Evolutionary conservation across 2,113 vertebrate species (phyloP).

Genomic region (Cottus gobio): DNA sequence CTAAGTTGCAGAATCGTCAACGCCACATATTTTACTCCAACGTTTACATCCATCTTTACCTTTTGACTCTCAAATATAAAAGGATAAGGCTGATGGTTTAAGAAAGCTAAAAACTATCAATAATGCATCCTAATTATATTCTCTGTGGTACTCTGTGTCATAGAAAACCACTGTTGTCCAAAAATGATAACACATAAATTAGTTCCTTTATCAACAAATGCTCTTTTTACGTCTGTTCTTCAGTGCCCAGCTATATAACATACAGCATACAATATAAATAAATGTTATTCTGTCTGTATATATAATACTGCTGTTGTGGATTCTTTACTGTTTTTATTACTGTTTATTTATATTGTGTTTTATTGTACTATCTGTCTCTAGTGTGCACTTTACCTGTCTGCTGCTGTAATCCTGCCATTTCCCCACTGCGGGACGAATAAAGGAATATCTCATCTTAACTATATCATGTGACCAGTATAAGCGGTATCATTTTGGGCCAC

Average conservation of each 20-base stretch:
- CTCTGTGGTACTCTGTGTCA: neutral
- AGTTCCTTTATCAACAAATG: neutral
- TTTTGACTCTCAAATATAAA: slow-evolving; percentile 3
- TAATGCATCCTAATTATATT: neutral
- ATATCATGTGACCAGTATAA: neutral
- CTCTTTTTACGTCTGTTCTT: neutral
- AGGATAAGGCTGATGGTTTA: neutral
- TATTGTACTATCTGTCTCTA: too few relatives aligned
- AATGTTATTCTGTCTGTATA: too few relatives aligned
- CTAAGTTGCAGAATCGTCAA: neutral
- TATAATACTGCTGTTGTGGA: too few relatives aligned
- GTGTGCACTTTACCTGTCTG: too few relatives aligned
- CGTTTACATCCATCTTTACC: neutral
- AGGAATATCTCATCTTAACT: neutral
- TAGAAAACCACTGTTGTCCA: neutral
- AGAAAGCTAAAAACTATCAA: neutral
- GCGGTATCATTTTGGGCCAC: neutral
- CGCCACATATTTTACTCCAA: slow-evolving; percentile 4
- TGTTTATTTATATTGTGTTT: too few relatives aligned
- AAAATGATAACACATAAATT: neutral
- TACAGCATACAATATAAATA: too few relatives aligned
- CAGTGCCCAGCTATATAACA: neutral
- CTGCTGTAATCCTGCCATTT: too few relatives aligned
- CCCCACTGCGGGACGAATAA: too few relatives aligned
- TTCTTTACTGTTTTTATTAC: too few relatives aligned